A percentile compares a stretch with the other conserved stretches of the same genome.
Evolutionary conservation across 53 echinoderm and acorn worm species (phyloP).

Genomic region (Zoroaster sp.): DNA sequence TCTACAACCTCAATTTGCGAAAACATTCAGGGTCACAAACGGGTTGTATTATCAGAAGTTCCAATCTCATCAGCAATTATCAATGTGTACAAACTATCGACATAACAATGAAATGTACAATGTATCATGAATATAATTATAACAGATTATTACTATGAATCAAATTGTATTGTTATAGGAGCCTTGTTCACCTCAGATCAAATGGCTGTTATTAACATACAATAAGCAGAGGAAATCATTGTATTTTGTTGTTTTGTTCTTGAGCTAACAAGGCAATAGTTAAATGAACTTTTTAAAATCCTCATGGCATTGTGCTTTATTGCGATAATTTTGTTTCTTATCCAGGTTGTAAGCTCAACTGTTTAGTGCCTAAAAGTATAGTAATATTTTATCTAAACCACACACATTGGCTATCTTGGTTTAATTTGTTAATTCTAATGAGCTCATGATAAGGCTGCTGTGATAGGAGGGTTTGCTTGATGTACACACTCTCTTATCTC

Average conservation of each 20-base stretch:
- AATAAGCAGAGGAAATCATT: neutral
- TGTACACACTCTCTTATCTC: neutral
- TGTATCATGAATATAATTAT: constrained; percentile 7
- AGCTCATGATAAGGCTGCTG: too few species aligned
- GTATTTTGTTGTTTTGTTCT: neutral
- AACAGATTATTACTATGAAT: constrained; percentile 31
- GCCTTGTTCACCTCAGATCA: neutral
- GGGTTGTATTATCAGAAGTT: neutral
- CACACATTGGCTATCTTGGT: neutral
- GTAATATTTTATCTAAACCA: neutral
- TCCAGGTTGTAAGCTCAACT: neutral
- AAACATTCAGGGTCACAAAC: constrained; percentile 6
- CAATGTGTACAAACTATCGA: constrained; percentile 10
- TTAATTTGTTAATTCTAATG: too few species aligned
- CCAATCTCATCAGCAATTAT: neutral
- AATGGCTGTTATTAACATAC: constrained; percentile 13
- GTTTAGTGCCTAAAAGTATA: neutral
- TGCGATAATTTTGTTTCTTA: neutral
- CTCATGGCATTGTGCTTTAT: neutral
- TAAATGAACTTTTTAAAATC: neutral
- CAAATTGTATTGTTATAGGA: neutral
- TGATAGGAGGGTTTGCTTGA: too few species aligned
- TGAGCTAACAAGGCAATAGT: constrained; percentile 18
- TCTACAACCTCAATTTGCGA: neutral
- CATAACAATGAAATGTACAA: neutral